These are phyloP conservation scores for Caenorhabditis sp. DNA, from an alignment of 2,888 invertebrate genomes.

Conservation along the genomic window DNA sequence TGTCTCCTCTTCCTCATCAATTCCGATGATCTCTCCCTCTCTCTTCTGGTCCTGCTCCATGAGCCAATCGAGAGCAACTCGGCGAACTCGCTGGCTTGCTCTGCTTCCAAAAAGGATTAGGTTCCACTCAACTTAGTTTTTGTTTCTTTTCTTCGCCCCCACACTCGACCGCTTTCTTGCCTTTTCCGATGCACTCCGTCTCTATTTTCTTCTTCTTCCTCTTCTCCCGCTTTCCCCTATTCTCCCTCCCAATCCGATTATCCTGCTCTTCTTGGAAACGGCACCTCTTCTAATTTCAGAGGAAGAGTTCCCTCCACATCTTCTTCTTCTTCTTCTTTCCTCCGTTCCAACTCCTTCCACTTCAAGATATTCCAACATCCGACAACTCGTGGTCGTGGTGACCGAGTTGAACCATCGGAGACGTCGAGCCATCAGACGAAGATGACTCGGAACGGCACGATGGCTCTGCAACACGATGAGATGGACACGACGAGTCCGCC, in stretches of 20 bases:
- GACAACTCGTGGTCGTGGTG: conserved; percentile 43
- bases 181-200: conserved; percentile 23
- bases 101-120: not conserved
- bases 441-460: conserved; percentile 39
- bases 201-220: conserved; percentile 18
- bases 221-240: conserved; percentile 12
- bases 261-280: conserved; percentile 31
- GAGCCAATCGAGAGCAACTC: too few species aligned
- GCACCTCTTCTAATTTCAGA: conserved; percentile 32
- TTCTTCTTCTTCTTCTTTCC: too few species aligned
- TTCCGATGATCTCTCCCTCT: conserved; percentile 25
- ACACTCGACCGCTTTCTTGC: conserved; percentile 2
- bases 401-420: conserved; percentile 38
- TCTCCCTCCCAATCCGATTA: conserved; percentile 41
- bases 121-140: conserved; percentile 37
- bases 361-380: conserved; percentile 49
- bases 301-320: conserved; percentile 7
- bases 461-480: conserved; percentile 39
- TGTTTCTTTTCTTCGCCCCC: conserved; percentile 27
- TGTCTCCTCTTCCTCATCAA: conserved; percentile 14
- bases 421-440: not conserved
- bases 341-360: conserved; percentile 11
- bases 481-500: conserved; percentile 52
- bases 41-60: conserved; percentile 9
- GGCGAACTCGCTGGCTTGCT: not conserved